Percentiles rank a stretch among this genome's conserved stretches.
These are phyloP conservation scores for Coleophora flavipennella DNA, from an alignment of 2,888 invertebrate genomes.

Conservation along the genomic window DNA sequence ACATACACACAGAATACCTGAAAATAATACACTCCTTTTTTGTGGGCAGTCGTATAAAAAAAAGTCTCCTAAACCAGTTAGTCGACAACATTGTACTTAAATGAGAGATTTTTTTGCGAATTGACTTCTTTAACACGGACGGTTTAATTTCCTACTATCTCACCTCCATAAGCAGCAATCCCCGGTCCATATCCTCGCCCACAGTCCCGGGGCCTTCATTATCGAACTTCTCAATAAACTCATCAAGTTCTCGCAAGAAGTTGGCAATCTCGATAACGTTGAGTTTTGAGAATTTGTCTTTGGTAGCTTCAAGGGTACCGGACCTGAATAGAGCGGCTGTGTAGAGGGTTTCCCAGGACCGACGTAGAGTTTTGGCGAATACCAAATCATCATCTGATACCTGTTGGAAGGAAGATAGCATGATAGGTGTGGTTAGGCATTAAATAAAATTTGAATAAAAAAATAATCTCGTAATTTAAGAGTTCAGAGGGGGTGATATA, in stretches of 20 bases:
- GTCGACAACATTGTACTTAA: too few species aligned
- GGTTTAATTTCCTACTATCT: background rate
- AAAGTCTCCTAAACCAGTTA: too few species aligned
- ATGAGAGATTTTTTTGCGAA: too few species aligned
- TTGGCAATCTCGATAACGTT: conserved; percentile 82
- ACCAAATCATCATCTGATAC: conserved; percentile 68
- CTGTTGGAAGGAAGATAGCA: too few species aligned
- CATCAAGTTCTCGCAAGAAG: conserved; percentile 74
- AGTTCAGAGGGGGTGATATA: too few species aligned
- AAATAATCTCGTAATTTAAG: too few species aligned
- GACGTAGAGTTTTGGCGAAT: conserved; percentile 74
- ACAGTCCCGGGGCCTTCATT: conserved; percentile 85
- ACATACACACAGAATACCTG: too few species aligned
- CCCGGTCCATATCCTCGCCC: conserved; percentile 82
- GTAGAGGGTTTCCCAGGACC: conserved; percentile 79
- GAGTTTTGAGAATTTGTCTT: conserved; percentile 87
- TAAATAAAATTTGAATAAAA: too few species aligned
- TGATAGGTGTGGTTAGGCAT: too few species aligned
- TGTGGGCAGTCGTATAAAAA: too few species aligned
- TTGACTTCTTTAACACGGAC: too few species aligned
- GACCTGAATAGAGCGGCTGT: conserved; percentile 79
- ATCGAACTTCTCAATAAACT: conserved; percentile 83
- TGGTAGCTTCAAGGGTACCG: conserved; percentile 83
- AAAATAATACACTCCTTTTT: too few species aligned
- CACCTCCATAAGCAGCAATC: conserved; percentile 79